These are phyloP conservation scores for Glyphotaelius pellucidus DNA, from an alignment of 2,888 invertebrate species.

Conservation along the genomic window DNA sequence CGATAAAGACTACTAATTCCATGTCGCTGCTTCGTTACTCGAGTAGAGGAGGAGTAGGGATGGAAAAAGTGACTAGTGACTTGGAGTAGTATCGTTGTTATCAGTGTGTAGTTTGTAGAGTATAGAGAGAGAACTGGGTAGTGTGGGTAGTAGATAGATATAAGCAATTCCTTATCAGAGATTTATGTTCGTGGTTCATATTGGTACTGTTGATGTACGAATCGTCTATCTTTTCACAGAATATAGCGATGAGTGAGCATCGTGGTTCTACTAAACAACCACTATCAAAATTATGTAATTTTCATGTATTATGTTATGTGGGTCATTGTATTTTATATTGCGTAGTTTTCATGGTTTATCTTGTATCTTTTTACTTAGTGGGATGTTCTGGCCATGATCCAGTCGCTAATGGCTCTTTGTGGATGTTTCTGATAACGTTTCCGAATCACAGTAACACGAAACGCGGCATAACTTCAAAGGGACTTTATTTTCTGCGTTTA, in stretches of 20 bases:
- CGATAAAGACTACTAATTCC: neutral
- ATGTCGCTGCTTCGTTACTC: neutral
- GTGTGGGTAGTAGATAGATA: neutral
- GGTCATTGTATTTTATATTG: neutral
- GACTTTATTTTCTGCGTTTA: neutral
- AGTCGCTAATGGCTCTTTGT: neutral
- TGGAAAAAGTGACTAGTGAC: neutral
- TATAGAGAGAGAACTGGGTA: neutral
- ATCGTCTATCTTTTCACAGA: neutral
- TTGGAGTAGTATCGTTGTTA: neutral
- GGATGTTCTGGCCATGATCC: neutral
- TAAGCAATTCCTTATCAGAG: neutral
- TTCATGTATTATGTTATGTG: neutral
- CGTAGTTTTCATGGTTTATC: neutral
- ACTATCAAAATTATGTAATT: neutral
- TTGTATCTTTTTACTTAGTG: neutral
- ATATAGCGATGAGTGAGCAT: neutral
- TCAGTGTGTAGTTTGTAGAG: neutral
- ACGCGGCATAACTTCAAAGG: neutral
- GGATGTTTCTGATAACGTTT: neutral
- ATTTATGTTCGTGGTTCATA: neutral
- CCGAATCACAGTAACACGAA: neutral
- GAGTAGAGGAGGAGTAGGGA: no score
- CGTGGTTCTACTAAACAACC: neutral
- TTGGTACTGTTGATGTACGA: neutral